Evolutionary conservation across 2,113 vertebrate species (phyloP).

Genomic region (Gobio gobio): DNA sequence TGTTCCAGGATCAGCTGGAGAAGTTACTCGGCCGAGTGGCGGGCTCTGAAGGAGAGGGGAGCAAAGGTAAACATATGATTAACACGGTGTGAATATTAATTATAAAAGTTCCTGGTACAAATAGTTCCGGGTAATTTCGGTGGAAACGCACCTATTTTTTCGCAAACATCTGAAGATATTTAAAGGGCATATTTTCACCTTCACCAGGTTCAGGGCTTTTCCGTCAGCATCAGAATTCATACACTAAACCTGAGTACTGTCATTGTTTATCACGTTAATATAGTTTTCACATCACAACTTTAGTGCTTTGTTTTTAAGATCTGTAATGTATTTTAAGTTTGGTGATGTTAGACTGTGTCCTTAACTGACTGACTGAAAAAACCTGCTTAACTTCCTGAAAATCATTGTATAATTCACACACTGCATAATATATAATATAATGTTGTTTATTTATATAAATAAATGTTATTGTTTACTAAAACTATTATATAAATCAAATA

Average conservation of each 20-base stretch:
- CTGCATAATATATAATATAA: neutral
- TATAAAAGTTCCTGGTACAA: too few species aligned
- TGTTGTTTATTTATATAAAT: too few species aligned
- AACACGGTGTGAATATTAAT: neutral
- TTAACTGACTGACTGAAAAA: neutral
- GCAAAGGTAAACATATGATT: neutral
- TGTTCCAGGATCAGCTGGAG: slow-evolving; percentile 86
- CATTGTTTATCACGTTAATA: neutral
- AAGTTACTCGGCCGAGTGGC: slow-evolving; percentile 76
- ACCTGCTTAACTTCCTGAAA: neutral
- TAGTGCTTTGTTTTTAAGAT: neutral
- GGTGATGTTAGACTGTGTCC: neutral
- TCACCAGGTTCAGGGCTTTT: neutral
- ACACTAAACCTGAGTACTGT: neutral
- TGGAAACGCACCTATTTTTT: too few species aligned
- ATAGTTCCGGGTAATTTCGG: too few species aligned
- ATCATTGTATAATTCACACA: neutral
- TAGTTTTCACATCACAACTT: neutral
- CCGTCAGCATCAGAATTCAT: neutral
- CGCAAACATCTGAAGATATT: neutral
- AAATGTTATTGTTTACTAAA: neutral
- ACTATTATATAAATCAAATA: neutral
- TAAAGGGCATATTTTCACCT: neutral
- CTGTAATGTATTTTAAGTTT: neutral
- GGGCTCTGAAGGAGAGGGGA: neutral